Evolutionary conservation across 2,888 invertebrate species (phyloP).

Genomic region (Hermodice carunculata): DNA sequence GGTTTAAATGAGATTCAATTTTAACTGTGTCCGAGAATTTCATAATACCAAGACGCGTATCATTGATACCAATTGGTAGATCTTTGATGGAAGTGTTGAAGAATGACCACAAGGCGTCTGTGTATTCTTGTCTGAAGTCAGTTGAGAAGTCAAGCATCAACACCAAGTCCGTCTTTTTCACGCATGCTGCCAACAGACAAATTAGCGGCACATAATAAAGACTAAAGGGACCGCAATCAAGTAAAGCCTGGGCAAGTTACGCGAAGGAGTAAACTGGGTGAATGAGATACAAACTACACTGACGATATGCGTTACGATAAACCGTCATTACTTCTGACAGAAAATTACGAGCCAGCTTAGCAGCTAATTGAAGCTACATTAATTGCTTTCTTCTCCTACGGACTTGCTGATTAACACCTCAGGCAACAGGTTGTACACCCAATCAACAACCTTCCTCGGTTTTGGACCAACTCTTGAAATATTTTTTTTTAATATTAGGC

Average conservation of each 20-base stretch:
- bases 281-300: neutral
- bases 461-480: no score
- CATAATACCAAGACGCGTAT: neutral
- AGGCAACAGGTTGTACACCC: no score
- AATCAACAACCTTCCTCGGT: no score
- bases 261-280: neutral
- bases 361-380: no score
- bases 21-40: neutral
- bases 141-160: slow-evolving; percentile 52
- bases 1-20: no score
- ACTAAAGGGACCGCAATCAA: neutral
- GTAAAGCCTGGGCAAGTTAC: neutral
- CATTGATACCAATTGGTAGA: neutral
- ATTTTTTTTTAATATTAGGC: no score
- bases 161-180: slow-evolving; percentile 36
- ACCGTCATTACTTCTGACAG: neutral
- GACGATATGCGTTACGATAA: neutral
- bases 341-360: no score
- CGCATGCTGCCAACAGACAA: neutral
- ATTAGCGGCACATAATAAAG: neutral
- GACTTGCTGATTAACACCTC: no score
- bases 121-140: slow-evolving; percentile 46
- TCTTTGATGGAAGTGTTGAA: slow-evolving; percentile 29
- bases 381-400: no score
- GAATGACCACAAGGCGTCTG: slow-evolving; percentile 46